Percentiles rank a stretch among this genome's conserved stretches.
phyloP scores from a whole-genome alignment of 2,113 vertebrate species.

The Cebus imitator region DNA sequence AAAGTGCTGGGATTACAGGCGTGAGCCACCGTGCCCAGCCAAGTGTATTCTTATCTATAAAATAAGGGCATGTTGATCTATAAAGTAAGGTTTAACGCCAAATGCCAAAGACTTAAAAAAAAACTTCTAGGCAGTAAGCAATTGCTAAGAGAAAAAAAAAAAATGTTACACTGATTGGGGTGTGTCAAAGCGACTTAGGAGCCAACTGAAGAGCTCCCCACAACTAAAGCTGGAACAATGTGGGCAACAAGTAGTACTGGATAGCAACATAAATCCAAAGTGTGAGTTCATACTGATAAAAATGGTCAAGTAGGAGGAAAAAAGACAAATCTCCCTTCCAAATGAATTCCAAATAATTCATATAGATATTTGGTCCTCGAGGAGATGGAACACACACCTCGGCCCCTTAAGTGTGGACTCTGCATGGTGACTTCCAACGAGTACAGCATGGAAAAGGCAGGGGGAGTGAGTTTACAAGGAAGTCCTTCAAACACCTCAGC shows the following conservation, averaged over 20 bases:
- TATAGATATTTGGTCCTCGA: not conserved
- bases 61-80: not conserved
- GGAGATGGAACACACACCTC: not conserved
- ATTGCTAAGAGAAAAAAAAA: not conserved
- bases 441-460: fast-evolving
- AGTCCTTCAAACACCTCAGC: not conserved
- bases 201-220: not conserved
- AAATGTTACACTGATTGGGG: fast-evolving
- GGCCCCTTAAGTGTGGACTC: not conserved
- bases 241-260: not conserved
- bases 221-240: not conserved
- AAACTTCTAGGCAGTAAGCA: not conserved
- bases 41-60: not conserved
- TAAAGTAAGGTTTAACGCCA: not conserved
- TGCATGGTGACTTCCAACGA: not conserved
- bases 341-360: not conserved
- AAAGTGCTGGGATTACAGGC: too few species aligned
- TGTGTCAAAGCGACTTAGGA: not conserved
- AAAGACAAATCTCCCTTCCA: not conserved
- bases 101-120: not conserved
- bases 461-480: too few species aligned
- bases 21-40: too few species aligned
- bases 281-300: not conserved
- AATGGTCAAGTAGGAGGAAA: not conserved
- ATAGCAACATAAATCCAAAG: not conserved